Percentiles rank a stretch among this genome's conserved stretches.
phyloP scores from a whole-genome alignment of 2,888 invertebrate genomes.

The Polyommatus icarus region DNA sequence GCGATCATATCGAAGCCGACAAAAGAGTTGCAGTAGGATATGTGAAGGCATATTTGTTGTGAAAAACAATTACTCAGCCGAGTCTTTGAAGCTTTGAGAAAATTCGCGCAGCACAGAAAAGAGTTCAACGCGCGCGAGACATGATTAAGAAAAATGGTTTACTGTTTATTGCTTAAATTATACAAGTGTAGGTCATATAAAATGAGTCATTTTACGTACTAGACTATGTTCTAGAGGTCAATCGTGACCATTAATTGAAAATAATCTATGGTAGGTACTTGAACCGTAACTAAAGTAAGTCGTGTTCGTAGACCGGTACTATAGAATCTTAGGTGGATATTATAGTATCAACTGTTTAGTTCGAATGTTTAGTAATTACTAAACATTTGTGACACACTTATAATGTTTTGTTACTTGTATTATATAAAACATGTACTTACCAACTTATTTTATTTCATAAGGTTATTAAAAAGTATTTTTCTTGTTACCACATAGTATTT shows the following conservation, averaged over 20 bases:
- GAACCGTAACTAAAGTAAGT: background rate
- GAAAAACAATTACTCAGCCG: background rate
- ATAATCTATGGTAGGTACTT: background rate
- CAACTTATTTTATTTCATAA: no score
- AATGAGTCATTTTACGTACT: conserved; percentile 8
- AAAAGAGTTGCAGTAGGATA: no score
- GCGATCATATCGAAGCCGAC: no score
- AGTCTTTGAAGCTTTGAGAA: background rate
- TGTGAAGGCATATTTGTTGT: background rate
- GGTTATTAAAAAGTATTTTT: no score
- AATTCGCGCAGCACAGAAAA: background rate
- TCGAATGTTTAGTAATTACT: no score
- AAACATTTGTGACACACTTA: no score
- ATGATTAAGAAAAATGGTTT: background rate
- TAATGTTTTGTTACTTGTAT: no score
- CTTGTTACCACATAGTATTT: no score
- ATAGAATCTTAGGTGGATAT: no score
- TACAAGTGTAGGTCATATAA: background rate
- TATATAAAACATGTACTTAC: no score
- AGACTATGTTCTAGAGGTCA: background rate
- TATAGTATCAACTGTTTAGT: no score
- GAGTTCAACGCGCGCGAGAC: background rate
- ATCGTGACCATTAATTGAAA: conserved; percentile 1
- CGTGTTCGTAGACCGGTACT: background rate
- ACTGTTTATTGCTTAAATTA: background rate